phyloP scores from a whole-genome alignment of 2,113 vertebrate genomes.

The Sapayoa aenigma region DNA sequence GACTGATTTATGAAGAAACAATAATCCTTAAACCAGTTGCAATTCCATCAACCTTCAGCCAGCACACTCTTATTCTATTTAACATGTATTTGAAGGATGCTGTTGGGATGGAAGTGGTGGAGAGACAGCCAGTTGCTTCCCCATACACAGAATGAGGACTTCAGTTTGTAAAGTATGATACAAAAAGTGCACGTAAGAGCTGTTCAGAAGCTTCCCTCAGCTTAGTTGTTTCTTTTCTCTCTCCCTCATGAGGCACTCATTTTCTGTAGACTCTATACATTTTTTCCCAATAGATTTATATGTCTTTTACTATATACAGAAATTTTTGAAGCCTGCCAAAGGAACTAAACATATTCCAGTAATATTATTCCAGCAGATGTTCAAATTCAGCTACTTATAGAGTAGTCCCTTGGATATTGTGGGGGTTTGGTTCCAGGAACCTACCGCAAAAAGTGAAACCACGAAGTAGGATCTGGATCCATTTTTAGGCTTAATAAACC shows the following conservation, averaged over 20 bases:
- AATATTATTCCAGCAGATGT: not conserved
- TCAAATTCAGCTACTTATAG: not conserved
- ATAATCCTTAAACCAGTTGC: not conserved
- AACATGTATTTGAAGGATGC: not conserved
- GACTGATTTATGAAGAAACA: not conserved
- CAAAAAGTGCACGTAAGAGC: not conserved
- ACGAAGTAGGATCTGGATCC: too few relatives aligned
- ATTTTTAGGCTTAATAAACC: too few relatives aligned
- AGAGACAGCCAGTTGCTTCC: not conserved
- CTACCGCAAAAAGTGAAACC: too few relatives aligned
- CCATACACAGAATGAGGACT: not conserved
- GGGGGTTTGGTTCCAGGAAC: too few relatives aligned
- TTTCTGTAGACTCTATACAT: not conserved
- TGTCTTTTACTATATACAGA: not conserved
- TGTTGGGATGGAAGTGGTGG: not conserved
- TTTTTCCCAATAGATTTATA: not conserved
- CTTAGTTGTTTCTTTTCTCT: not conserved
- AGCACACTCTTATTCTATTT: not conserved
- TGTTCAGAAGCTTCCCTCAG: not conserved
- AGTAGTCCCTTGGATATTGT: too few relatives aligned
- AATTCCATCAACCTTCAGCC: not conserved
- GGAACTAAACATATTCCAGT: not conserved
- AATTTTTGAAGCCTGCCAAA: not conserved
- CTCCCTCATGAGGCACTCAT: not conserved
- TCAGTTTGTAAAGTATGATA: not conserved